Evolutionary conservation across 2,113 vertebrate genomes (phyloP), one percentile per base, ranked within the genome.

Genomic region (Callipepla californica): DNA sequence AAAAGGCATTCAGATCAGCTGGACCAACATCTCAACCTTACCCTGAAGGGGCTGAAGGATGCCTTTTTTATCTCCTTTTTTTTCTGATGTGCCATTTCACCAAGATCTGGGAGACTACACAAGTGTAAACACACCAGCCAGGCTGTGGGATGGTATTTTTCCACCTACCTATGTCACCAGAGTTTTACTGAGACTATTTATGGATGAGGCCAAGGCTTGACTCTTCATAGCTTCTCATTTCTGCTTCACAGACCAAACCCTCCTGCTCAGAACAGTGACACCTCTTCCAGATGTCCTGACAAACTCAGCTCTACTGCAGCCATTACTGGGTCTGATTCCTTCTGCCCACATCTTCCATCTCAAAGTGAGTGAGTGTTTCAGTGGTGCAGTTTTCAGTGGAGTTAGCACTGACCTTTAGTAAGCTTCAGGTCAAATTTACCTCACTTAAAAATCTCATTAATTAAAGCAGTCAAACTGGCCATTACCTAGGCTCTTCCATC

Each of bases 271-370:
- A 63, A 7, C 34, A 75, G 4, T 53, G 38, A 9, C 23, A 73
- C 11, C 44, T 67, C 42, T 28, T 58, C 0, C 0, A 84, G 20
- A 30, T 26, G 4, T 7, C 6, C 7, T 70, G 50, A 57, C 42
- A 44, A 77, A 34, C 1, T 4, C 30, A 59, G 10, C 14, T 79
- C 55, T 40, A 25, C 6, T 7, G 8, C 22, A 76, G 28, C 13
- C 26, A 11, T 65, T 74, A 57, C 20, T 30, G 23, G 26, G 8
- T 4, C n/a, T 62, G 55, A 17, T 15, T 90, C 58, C 67, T 42
- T 66, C 68, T 32, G 45, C 32, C 44, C 30, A 68, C 61, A 8
- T 44, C n/a, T 7, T 21, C 22, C 23, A 36, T 51, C 66, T 67
- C 80, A 30, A 90, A 70, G 22, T 63, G 13, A 65, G 51, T 14